phyloP scores from a whole-genome alignment of 2,888 invertebrate species.

The Polydrusus tereticollis region DNA sequence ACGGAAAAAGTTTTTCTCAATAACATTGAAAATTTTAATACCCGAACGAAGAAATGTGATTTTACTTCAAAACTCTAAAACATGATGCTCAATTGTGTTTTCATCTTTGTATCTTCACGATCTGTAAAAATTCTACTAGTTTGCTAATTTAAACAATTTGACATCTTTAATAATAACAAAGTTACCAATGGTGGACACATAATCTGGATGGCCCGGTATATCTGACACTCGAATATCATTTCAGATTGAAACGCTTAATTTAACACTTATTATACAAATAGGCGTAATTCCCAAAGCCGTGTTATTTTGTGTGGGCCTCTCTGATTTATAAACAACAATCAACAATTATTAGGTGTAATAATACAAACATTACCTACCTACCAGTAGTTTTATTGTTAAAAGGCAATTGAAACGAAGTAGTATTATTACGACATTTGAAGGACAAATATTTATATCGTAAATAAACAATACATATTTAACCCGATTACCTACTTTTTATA shows the following conservation, averaged over 20 bases:
- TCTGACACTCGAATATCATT: too few relatives aligned
- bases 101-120: too few relatives aligned
- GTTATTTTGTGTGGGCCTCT: neutral
- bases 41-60: too few relatives aligned
- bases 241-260: neutral
- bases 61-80: too few relatives aligned
- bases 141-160: too few relatives aligned
- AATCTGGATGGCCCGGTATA: too few relatives aligned
- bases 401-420: conserved; percentile 2
- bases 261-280: neutral
- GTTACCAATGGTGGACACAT: too few relatives aligned
- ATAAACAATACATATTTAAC: conserved; percentile 26
- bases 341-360: neutral
- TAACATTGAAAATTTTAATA: too few relatives aligned
- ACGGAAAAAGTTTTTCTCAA: too few relatives aligned
- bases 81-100: too few relatives aligned
- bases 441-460: conserved; percentile 15
- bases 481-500: neutral
- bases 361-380: conserved; percentile 17
- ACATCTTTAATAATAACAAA: too few relatives aligned
- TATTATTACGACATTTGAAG: conserved; percentile 11
- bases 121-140: too few relatives aligned
- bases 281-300: neutral
- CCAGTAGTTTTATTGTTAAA: conserved; percentile 17
- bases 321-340: neutral